phyloP scores from a whole-genome alignment of 2,888 invertebrate species.

The Hirtodrosophila histrioides region DNA sequence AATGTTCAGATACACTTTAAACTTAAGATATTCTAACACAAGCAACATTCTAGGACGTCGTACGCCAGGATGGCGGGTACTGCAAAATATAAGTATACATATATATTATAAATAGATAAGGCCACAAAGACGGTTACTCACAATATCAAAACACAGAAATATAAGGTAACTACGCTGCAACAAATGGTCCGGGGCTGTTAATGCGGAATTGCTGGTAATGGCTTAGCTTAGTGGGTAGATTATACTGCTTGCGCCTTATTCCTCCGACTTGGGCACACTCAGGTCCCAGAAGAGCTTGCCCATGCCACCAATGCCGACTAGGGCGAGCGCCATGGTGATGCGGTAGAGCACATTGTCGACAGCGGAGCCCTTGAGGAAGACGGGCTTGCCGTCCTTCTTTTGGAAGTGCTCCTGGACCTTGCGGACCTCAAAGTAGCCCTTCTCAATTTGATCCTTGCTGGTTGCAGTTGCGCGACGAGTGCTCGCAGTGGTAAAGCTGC shows the following conservation, averaged over 20 bases:
- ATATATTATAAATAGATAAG: not conserved
- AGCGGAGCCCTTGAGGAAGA: conserved; percentile 85
- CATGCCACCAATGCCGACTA: conserved; percentile 83
- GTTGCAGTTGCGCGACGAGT: conserved; percentile 61
- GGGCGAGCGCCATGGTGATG: conserved; percentile 82
- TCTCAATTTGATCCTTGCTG: conserved; percentile 72
- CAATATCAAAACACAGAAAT: conserved; percentile 72
- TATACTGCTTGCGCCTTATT: conserved; percentile 49
- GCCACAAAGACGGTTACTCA: conserved; percentile 36
- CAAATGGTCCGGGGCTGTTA: conserved; percentile 37
- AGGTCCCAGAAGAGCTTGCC: conserved; percentile 81
- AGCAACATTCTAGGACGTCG: conserved; percentile 39
- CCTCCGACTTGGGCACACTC: conserved; percentile 72
- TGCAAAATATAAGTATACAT: conserved; percentile 34
- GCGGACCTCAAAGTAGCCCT: conserved; percentile 79
- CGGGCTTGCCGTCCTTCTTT: conserved; percentile 85
- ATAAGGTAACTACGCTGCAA: conserved; percentile 65
- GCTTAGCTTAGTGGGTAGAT: conserved; percentile 52
- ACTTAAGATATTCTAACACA: conserved; percentile 50
- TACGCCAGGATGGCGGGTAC: conserved; percentile 37
- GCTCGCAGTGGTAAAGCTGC: conserved; percentile 79
- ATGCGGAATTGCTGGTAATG: conserved; percentile 44
- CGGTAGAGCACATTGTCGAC: conserved; percentile 85
- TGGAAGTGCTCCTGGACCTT: conserved; percentile 83
- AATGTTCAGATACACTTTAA: conserved; percentile 59